Conservation (phyloP, 2,797 vertebrate species). For the Malacoraja senta region DNA sequence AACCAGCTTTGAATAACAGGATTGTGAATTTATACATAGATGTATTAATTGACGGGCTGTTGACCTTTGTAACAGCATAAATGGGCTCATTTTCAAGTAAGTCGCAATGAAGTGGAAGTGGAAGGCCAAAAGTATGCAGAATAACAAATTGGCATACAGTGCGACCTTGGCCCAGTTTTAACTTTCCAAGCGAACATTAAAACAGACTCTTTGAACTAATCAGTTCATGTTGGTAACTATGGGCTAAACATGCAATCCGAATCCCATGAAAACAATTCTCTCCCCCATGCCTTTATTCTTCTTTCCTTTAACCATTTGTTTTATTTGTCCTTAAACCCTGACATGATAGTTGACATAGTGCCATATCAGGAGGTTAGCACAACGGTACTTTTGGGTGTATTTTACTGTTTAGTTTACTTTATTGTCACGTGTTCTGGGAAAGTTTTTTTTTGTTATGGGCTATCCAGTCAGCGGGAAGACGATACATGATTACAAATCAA, state of each 20-base stretch:
- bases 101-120: background rate
- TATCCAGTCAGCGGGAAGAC: too few relatives aligned
- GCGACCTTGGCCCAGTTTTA: background rate
- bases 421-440: too few relatives aligned
- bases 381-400: background rate
- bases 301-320: background rate
- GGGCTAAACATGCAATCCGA: background rate
- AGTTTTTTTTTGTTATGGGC: too few relatives aligned
- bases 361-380: background rate
- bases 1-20: background rate
- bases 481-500: too few relatives aligned
- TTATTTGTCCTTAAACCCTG: background rate
- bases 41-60: background rate
- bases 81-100: background rate
- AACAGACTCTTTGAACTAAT: background rate
- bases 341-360: background rate
- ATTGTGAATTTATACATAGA: background rate
- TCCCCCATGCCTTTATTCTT: background rate
- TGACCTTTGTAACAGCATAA: background rate
- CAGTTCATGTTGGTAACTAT: background rate
- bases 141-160: background rate
- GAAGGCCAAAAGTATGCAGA: background rate
- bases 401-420: background rate
- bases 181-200: background rate
- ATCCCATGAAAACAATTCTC: background rate